Base-by-base conservation (phyloP, 2,888 invertebrate genomes). In the Latheticus oryzae region DNA sequence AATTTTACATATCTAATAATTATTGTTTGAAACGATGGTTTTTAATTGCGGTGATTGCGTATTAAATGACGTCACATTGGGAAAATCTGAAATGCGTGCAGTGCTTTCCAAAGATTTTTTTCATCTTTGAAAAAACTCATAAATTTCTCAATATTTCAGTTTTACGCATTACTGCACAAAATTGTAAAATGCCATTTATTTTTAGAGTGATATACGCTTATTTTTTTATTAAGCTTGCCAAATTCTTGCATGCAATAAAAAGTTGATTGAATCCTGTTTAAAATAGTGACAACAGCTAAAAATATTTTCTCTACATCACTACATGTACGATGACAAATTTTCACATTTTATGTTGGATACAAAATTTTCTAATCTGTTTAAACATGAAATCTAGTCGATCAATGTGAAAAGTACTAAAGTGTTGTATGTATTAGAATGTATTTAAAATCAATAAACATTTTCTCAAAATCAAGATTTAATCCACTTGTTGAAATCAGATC, bases 11-110 rank as follows among this genome's bases (percentile, higher is more conserved):
- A 47, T 47, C 35, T 24, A 47, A 24, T 35, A 35, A 24, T 24
- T 47, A 35, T n/a, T n/a, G n/a, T 17, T 47, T 24, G 3, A 11
- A 47, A 47, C 47, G 47, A 47, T 35, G 47, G 33, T 33, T 24
- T 47, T 47, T 47, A 33, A 47, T 47, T 47, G n/a, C n/a, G n/a
- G n/a, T n/a, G n/a, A n/a, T n/a, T n/a, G n/a, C n/a, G n/a, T n/a
- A n/a, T n/a, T n/a, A n/a, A 47, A 32, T 4, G 19, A 45, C 23
- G 45, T 21, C 45, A 45, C 43, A 45, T 45, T 12, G 43, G 13
- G n/a, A 24, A 28, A 42, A 42, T 42, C 21, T 21, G 12, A 11
- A 4, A 3, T n/a, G 15, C 2, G 9, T 16, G 23, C 3, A 28
- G 5, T 42, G 42, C 26, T 28, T 26, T 28, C 42, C 23, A 42